Base-by-base conservation (phyloP, 92 coral and sea anemone genomes). In the Hydrozoanthus gracilis region DNA sequence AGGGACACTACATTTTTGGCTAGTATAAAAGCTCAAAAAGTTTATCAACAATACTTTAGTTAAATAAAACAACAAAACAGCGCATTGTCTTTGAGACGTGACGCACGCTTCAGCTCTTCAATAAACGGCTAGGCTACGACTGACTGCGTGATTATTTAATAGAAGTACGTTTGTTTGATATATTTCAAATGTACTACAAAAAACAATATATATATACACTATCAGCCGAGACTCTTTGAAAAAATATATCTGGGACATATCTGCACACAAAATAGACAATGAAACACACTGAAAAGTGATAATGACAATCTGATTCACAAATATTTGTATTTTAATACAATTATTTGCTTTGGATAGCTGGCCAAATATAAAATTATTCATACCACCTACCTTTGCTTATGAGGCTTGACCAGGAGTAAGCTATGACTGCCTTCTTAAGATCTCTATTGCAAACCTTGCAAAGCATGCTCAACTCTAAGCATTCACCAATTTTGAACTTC, bases 191-290 rank as follows among this genome's bases (percentile, higher is more conserved):
- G n/a, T n/a, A n/a, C n/a, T 67, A 67, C 72, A 67, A 67, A 67
- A 67, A 67, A 35, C 72, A 67, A 67, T 67, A 67, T 18, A 67
- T 67, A 67, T 67, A 17, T 67, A 67, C 72, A n/a, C n/a, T 67
- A 67, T 67, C 72, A 67, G 72, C 72, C 39, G 72, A 67, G 72
- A 67, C 72, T 67, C 72, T 67, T 67, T 67, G 39, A 67, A 67
- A 67, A 67, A 67, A 67, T 67, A 67, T 67, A 67, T 67, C 72
- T 67, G 72, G 72, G 72, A 16, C 72, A 18, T 67, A 67, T 67
- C 72, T 67, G 72, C 72, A 67, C 72, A 67, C 72, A 67, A 67
- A 67, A 17, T 67, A 67, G 72, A 67, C 72, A 67, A 67, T 67
- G 72, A 67, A 67, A 67, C 72, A 67, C 72, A 16, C 72, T 4